phyloP scores from a whole-genome alignment of 1,140 invertebrate genomes.

The Leptopilina boulardi region DNA sequence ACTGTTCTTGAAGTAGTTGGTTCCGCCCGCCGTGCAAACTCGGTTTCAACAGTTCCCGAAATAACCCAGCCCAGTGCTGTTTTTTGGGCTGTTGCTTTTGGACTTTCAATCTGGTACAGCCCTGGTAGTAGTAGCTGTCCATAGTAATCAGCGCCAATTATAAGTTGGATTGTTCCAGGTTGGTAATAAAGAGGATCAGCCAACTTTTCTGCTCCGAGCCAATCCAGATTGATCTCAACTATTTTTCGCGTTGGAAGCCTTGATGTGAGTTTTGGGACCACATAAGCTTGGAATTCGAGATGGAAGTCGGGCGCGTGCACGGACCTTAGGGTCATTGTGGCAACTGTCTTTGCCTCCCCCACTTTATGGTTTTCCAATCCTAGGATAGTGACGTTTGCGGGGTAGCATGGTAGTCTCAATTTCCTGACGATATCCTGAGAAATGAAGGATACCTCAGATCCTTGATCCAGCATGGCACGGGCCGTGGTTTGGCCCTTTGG shows the following conservation, averaged over 20 bases:
- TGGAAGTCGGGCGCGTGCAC: not conserved
- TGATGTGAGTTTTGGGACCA: slow-evolving; percentile 17
- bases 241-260: not conserved
- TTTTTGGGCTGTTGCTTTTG: no score
- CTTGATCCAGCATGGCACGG: slow-evolving; percentile 52
- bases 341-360: not conserved
- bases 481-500: not conserved
- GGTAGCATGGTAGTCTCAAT: slow-evolving; percentile 36
- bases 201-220: not conserved
- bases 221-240: not conserved
- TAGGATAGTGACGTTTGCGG: not conserved
- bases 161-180: slow-evolving; percentile 37
- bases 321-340: not conserved
- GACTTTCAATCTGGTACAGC: not conserved
- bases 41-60: no score
- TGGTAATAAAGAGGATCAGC: slow-evolving; percentile 37
- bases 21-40: no score
- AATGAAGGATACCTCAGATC: slow-evolving; percentile 50
- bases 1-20: no score
- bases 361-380: slow-evolving; percentile 12
- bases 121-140: not conserved
- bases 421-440: slow-evolving; percentile 46
- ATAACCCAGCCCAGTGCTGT: no score
- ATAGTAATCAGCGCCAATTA: slow-evolving; percentile 39
- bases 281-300: slow-evolving; percentile 10